A percentile compares a stretch with the other conserved stretches of the same genome.
Conservation (phyloP, 2,113 vertebrate genomes). For the Alectura lathami region DNA sequence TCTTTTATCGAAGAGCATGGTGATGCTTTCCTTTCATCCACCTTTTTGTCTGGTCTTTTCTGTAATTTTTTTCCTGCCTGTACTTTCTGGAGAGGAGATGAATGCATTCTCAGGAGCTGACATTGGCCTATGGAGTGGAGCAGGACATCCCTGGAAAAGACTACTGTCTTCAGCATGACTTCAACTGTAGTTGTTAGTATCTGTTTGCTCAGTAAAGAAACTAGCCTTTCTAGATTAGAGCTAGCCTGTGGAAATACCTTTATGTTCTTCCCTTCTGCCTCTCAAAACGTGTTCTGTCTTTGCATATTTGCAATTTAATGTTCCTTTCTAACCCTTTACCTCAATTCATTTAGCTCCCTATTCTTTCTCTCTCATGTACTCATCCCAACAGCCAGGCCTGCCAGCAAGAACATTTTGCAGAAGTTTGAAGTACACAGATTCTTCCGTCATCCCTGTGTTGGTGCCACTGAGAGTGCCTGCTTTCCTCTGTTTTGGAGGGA, state of each 20-base stretch:
- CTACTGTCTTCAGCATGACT: background rate
- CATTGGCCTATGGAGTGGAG: background rate
- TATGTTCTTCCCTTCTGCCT: background rate
- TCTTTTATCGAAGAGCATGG: background rate
- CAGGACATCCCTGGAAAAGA: background rate
- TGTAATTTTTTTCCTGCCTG: background rate
- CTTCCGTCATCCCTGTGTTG: background rate
- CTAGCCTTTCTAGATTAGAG: background rate
- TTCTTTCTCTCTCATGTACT: background rate
- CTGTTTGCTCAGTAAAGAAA: background rate
- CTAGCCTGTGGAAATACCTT: background rate
- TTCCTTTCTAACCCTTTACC: background rate
- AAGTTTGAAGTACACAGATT: background rate
- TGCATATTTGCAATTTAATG: background rate
- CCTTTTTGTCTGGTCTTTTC: background rate
- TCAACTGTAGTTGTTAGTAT: background rate
- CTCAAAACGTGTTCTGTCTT: background rate
- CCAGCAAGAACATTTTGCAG: background rate
- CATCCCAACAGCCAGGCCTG: background rate
- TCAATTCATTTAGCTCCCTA: background rate
- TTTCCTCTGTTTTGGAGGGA: background rate
- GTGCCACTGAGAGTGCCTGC: background rate
- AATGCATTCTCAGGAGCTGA: background rate
- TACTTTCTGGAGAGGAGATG: background rate
- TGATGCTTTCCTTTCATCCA: background rate